These are phyloP conservation scores for Cataglyphis altisquamis DNA, from an alignment of 2,888 invertebrate genomes.

Conservation along the genomic window DNA sequence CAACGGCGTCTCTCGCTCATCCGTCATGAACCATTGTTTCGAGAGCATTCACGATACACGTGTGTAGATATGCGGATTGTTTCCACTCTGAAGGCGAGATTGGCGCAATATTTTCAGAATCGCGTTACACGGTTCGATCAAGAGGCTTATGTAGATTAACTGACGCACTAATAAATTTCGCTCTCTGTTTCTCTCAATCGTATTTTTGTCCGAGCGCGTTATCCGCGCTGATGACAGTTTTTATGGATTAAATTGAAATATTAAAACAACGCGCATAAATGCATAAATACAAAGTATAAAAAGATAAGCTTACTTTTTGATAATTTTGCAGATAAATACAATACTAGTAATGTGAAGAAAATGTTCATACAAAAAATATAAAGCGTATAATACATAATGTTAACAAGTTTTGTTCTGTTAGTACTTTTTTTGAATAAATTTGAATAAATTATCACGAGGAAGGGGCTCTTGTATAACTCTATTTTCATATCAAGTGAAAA, in stretches of 20 bases:
- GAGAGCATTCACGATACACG: not conserved
- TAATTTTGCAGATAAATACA: not conserved
- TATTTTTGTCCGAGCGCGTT: not conserved
- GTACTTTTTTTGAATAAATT: not conserved
- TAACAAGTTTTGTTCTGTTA: not conserved
- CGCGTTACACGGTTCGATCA: conserved; percentile 19
- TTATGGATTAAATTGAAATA: conserved; percentile 14
- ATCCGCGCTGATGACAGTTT: not conserved
- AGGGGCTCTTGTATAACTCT: conserved; percentile 17
- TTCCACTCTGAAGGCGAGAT: not conserved
- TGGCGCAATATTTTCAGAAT: conserved; percentile 49
- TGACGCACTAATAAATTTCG: conserved; percentile 33
- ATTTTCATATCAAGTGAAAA: conserved; percentile 47
- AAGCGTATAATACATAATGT: not conserved
- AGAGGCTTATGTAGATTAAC: conserved; percentile 42
- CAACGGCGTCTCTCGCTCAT: conserved; percentile 35
- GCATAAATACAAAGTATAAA: not conserved
- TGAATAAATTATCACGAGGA: conserved; percentile 23
- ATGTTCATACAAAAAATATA: not conserved
- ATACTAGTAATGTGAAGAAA: not conserved
- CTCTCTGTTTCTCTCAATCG: not conserved
- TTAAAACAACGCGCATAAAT: not conserved
- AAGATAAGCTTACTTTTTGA: not conserved
- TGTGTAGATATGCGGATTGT: conserved; percentile 26
- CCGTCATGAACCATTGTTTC: conserved; percentile 41